Percentiles rank a stretch among this genome's conserved stretches.
Conservation (phyloP, 2,797 vertebrate genomes). For the Melanotaenia pygmaea region DNA sequence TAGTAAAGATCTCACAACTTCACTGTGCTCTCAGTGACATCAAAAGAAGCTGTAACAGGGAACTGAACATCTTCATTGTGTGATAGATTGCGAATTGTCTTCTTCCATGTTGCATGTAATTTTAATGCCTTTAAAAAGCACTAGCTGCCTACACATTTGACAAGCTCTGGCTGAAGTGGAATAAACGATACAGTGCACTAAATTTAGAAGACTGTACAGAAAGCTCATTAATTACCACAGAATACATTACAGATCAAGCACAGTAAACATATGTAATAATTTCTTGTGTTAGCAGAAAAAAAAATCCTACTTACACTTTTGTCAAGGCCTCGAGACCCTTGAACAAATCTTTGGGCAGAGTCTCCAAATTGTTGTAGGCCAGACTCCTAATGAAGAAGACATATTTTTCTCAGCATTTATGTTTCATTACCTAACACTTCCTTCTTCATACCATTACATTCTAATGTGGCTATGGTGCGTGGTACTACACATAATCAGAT, state of each 20-base stretch:
- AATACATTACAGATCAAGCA: conserved; percentile 10
- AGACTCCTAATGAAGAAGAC: conserved; percentile 87
- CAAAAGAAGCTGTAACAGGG: conserved; percentile 4
- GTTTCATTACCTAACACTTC: background rate
- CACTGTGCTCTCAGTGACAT: too few species aligned
- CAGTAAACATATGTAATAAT: background rate
- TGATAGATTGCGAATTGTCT: conserved; percentile 55
- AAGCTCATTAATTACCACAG: conserved; percentile 35
- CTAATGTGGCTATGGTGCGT: background rate
- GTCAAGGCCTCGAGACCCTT: conserved; percentile 96
- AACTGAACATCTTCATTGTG: conserved; percentile 30
- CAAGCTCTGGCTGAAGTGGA: conserved; percentile 57
- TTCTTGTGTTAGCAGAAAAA: conserved; percentile 16
- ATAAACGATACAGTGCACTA: conserved; percentile 65
- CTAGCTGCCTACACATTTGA: conserved; percentile 70
- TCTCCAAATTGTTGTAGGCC: conserved; percentile 95
- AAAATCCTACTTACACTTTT: conserved; percentile 91
- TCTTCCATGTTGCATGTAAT: conserved; percentile 53
- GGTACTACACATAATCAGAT: conserved; percentile 9
- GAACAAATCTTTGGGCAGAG: conserved; percentile 95
- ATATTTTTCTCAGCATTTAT: background rate
- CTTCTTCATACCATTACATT: background rate
- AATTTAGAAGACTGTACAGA: conserved; percentile 52
- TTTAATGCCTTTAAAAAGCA: conserved; percentile 71
- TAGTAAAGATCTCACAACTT: too few species aligned